Evolutionary conservation across 1,140 invertebrate genomes (phyloP), one percentile per base, ranked within the genome.

Genomic region (Zophobas atratus): DNA sequence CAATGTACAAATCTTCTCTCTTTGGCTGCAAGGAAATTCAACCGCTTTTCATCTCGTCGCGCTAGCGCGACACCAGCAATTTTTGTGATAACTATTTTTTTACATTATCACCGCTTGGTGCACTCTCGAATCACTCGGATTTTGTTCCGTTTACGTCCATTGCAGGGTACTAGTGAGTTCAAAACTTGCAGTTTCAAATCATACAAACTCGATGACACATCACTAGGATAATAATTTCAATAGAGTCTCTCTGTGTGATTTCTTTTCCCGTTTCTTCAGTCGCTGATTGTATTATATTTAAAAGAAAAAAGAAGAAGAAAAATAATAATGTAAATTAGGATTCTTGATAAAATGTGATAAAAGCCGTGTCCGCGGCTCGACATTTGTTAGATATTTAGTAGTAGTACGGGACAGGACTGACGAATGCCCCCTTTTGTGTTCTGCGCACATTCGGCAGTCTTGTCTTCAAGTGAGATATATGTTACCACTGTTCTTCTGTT

Each of bases 121-220:
- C 55, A 73, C 49, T 48, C 20, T 46, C 48, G 20, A 72, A 38
- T 43, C 55, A 73, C 55, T 55, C 46, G 33, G 39, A 56, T 55
- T 73, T 56, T 51, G 1, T 55, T 51, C 48, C 35, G 51, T 51
- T 77, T 75, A 77, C 77, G 70, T 80, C 74, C 76, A 49, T 78
- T 77, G 84, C 84, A 84, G 84, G 84, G 84, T 84, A 84, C 43
- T 80, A 67, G 63, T 83, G 77, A 83, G 83, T 84, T 83, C 83
- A 84, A 83, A 53, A 82, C 72, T 81, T 84, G 80, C 80, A 83
- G 71, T 80, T 81, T 82, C 77, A 79, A 83, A 82, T 80, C 72
- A 81, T 80, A 83, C 82, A 84, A 84, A 83, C 77, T 81, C 80
- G 51, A 80, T 81, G 84, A 85, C 84, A 85, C 84, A 85, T 85